These are phyloP conservation scores for Oryzias curvinotus DNA, from an alignment of 2,113 vertebrate genomes.

Conservation along the genomic window DNA sequence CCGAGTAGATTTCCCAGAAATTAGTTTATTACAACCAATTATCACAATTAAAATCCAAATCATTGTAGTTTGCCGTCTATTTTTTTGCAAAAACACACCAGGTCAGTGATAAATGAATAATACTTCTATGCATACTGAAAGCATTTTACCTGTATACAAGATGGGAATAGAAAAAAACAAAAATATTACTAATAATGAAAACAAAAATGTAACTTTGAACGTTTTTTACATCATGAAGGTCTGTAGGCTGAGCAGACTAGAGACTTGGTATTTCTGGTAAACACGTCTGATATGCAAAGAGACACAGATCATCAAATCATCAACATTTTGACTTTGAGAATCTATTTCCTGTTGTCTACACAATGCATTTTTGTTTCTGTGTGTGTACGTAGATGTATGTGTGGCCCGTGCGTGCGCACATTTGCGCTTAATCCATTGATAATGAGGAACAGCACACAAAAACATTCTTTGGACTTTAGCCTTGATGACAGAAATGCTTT, in stretches of 20 bases:
- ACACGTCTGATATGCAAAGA: constrained; percentile 29
- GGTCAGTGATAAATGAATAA: too few relatives aligned
- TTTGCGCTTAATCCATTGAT: constrained; percentile 61
- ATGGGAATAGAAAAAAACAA: too few relatives aligned
- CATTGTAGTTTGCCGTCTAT: too few relatives aligned
- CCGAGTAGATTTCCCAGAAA: too few relatives aligned
- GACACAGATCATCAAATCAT: constrained; percentile 45
- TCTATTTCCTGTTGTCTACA: constrained; percentile 28
- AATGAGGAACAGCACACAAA: constrained; percentile 55
- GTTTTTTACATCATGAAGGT: neutral
- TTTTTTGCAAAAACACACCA: too few relatives aligned
- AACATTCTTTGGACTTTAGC: constrained; percentile 56
- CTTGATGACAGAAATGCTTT: constrained; percentile 62
- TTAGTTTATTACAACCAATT: too few relatives aligned
- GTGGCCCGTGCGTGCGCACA: constrained; percentile 1
- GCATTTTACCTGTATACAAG: too few relatives aligned
- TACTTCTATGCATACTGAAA: too few relatives aligned
- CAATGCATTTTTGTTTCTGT: constrained; percentile 15
- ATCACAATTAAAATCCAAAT: too few relatives aligned
- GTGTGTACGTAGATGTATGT: constrained; percentile 2
- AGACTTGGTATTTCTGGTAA: constrained; percentile 15
- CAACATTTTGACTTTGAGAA: constrained; percentile 55
- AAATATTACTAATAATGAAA: too few relatives aligned
- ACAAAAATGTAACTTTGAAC: neutral
- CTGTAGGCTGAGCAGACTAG: constrained; percentile 17